phyloP scores from a whole-genome alignment of 1,140 invertebrate genomes.

The Solenopsis fugax region DNA sequence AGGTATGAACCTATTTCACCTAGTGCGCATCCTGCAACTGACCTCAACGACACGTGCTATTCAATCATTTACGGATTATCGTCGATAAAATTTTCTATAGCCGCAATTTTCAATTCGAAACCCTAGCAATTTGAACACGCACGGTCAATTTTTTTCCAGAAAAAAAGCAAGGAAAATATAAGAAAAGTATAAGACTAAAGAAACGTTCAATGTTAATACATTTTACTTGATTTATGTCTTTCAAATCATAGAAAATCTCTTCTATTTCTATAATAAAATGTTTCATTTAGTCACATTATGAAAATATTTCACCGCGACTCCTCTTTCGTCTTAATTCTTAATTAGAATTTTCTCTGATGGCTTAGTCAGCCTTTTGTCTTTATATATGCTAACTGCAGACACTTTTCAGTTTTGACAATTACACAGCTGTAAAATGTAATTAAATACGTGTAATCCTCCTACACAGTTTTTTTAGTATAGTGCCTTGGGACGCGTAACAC shows the following conservation, averaged over 20 bases:
- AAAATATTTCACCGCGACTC: background rate
- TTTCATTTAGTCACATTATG: background rate
- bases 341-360: background rate
- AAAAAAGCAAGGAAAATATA: background rate
- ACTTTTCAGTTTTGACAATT: background rate
- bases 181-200: background rate
- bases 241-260: background rate
- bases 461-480: background rate
- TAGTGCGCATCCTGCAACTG: slow-evolving; percentile 28
- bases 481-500: background rate
- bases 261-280: background rate
- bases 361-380: background rate
- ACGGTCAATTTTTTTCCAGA: background rate
- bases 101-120: background rate
- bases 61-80: slow-evolving; percentile 44
- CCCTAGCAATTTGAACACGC: background rate
- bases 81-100: slow-evolving; percentile 14
- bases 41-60: slow-evolving; percentile 14
- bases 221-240: background rate
- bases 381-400: background rate
- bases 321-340: background rate
- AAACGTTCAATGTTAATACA: background rate
- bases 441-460: background rate
- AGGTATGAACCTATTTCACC: slow-evolving; percentile 52
- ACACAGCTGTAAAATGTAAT: slow-evolving; percentile 4